phyloP scores from a whole-genome alignment of 1,140 invertebrate species.

The Papilio dardanus region DNA sequence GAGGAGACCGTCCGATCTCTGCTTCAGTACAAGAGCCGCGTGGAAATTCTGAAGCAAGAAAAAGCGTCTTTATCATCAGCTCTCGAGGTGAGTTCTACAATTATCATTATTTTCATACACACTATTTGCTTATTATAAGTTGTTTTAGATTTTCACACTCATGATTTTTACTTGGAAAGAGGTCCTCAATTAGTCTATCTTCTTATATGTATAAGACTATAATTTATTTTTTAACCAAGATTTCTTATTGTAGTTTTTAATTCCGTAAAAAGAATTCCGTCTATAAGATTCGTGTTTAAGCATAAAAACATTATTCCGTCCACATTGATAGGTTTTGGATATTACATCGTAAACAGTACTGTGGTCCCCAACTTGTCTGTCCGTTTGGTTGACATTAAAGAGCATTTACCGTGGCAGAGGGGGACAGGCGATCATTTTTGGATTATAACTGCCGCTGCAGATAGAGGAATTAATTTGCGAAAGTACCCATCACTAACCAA shows the following conservation, averaged over 20 bases:
- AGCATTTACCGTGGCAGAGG: constrained; percentile 65
- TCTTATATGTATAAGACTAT: too few species aligned
- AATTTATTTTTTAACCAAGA: neutral
- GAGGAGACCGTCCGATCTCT: constrained; percentile 88
- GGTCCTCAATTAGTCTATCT: too few species aligned
- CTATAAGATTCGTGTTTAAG: neutral
- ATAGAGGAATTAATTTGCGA: constrained; percentile 78
- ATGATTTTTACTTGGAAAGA: too few species aligned
- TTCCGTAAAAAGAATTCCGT: neutral
- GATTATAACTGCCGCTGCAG: constrained; percentile 72
- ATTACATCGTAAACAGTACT: constrained; percentile 3
- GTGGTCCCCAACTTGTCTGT: constrained; percentile 33
- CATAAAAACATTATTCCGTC: neutral
- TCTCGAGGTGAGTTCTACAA: constrained; percentile 86
- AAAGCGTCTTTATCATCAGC: constrained; percentile 88
- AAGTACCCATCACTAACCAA: constrained; percentile 59
- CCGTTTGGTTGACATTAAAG: constrained; percentile 66
- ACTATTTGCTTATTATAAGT: neutral
- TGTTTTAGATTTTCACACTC: neutral
- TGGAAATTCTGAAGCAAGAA: constrained; percentile 91
- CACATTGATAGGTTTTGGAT: neutral
- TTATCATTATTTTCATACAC: neutral
- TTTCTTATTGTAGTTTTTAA: neutral
- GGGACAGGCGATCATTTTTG: constrained; percentile 78
- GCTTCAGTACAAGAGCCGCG: constrained; percentile 89